Percentiles rank a stretch among this genome's conserved stretches.
These are phyloP conservation scores for Nasonia longicornis DNA, from an alignment of 1,140 invertebrate genomes.

Conservation along the genomic window DNA sequence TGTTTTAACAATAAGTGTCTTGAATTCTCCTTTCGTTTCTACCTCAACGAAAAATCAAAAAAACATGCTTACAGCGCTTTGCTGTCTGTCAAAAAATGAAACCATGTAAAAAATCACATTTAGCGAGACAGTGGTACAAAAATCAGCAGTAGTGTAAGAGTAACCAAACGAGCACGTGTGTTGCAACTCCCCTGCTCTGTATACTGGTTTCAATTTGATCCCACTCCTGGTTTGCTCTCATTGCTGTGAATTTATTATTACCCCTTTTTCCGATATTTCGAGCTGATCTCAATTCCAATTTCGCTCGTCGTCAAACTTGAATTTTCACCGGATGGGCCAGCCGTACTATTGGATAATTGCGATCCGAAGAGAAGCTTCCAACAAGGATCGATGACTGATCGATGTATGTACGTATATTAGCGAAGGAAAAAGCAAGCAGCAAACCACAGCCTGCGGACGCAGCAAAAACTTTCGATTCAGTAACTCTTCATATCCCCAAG, in stretches of 20 bases:
- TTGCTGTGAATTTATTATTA: not conserved
- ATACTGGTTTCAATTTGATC: not conserved
- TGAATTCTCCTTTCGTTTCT: slow-evolving; percentile 1
- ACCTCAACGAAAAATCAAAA: not conserved
- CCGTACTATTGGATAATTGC: not conserved
- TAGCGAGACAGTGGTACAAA: not conserved
- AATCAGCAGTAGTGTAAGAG: not conserved
- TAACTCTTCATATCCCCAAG: not conserved
- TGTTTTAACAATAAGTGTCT: not conserved
- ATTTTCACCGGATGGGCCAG: no score
- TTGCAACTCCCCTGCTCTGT: not conserved
- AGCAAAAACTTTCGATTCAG: not conserved
- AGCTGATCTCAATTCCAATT: not conserved
- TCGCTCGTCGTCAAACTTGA: not conserved
- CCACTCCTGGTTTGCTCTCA: not conserved
- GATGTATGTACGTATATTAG: not conserved
- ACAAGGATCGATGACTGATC: not conserved
- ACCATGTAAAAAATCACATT: not conserved
- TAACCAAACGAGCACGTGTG: not conserved
- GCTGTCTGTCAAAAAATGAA: not conserved
- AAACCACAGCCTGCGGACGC: not conserved
- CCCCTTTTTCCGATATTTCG: not conserved
- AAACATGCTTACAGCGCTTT: not conserved
- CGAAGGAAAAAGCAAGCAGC: not conserved
- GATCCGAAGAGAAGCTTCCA: not conserved